Evolutionary conservation across 1,140 invertebrate genomes (phyloP).

Genomic region (Oreohelix idahoensis): DNA sequence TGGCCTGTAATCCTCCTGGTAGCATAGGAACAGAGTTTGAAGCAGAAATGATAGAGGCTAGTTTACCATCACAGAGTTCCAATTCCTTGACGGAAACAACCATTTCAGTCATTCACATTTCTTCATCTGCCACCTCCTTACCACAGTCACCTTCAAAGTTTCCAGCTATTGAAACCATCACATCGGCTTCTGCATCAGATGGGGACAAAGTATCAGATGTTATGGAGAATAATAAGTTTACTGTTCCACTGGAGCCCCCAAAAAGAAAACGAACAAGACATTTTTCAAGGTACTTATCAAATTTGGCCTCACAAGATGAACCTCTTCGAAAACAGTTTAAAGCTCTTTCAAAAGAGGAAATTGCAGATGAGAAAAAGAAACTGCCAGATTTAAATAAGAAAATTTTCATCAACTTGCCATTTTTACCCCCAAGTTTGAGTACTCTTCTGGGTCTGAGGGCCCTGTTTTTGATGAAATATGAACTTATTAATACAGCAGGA

Average conservation of each 20-base stretch:
- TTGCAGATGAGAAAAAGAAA: background rate
- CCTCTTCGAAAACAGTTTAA: background rate
- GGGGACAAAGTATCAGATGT: background rate
- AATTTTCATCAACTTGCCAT: background rate
- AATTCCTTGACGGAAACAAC: background rate
- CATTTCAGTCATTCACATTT: background rate
- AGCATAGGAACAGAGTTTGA: background rate
- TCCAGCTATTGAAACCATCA: background rate
- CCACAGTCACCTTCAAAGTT: background rate
- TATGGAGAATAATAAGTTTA: background rate
- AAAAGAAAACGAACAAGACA: background rate
- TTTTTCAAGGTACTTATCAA: background rate
- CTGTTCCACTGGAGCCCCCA: background rate
- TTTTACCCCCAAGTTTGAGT: background rate
- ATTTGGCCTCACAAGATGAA: background rate
- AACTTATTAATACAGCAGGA: background rate
- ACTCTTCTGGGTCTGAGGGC: background rate
- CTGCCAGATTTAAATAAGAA: background rate
- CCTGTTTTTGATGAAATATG: background rate
- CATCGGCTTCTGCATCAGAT: background rate
- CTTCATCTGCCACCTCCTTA: background rate
- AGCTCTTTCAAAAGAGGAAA: background rate
- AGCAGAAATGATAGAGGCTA: background rate
- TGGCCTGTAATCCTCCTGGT: background rate
- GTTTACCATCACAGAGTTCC: background rate